Base-by-base conservation (phyloP, 2,888 invertebrate genomes). In the Eristalinus aeneus region DNA sequence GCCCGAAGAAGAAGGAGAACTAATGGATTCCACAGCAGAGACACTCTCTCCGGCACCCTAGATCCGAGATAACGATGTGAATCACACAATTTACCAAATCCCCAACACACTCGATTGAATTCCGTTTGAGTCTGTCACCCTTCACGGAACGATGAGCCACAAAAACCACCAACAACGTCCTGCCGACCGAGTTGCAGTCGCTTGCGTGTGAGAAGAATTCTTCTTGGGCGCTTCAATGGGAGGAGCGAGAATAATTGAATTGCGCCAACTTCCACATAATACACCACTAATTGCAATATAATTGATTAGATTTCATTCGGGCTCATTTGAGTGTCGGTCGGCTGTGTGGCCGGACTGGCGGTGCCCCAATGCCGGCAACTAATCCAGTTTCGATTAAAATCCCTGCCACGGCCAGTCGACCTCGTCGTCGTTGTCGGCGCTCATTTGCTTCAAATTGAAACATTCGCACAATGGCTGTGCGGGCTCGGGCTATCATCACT, bases 251-350 rank as follows among this genome's bases (percentile, higher is more conserved):
- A 39, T 86, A 81, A 86, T 81, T 81, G 85, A 86, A 86, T 74
- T 77, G 76, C 77, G 69, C 63, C 85, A 85, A 81, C 76, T 80
- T 75, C 76, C 85, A 86, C 85, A 86, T 81, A 86, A 81, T 86
- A 77, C 81, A 73, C 85, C 81, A 86, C 85, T 86, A 86, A 86
- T 86, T 86, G 85, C 69, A 81, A 69, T 77, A 77, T 81, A 86
- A 86, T 86, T 86, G 81, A 86, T 81, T 86, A 81, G 85, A 86
- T 86, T 86, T 81, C 79, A 68, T 84, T 84, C 76, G 71, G 23
- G 80, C 65, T 81, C 74, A 67, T 80, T 80, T 75, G 71, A 27
- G 67, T 64, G 10, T 0, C 20, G 54, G 22, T 39, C 39, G n/a
- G 39, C 12, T n/a, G 39, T 39, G 22, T 54, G 20, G 16, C 54